phyloP scores from a whole-genome alignment of 2,888 invertebrate genomes.

The Morinoia aosen region DNA sequence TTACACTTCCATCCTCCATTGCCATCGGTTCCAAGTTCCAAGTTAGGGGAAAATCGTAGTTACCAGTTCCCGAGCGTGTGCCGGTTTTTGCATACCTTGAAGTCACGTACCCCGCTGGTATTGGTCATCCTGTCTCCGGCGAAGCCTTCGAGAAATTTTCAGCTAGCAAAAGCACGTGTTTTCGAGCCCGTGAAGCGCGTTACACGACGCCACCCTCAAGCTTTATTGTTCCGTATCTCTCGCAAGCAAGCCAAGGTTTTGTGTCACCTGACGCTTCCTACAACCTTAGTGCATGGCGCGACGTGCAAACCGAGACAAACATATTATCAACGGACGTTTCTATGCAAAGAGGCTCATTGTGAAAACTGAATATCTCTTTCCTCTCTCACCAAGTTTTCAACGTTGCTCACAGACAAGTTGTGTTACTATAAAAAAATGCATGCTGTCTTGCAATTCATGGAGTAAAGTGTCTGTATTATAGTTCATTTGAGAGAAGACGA shows the following conservation, averaged over 20 bases:
- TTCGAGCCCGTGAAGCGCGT: background rate
- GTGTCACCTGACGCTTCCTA: background rate
- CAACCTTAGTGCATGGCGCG: background rate
- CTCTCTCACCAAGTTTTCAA: background rate
- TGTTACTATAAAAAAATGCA: background rate
- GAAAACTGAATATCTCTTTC: background rate
- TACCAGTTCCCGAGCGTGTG: background rate
- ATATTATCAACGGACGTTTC: constrained; percentile 23
- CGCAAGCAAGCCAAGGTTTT: background rate
- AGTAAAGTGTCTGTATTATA: too few species aligned
- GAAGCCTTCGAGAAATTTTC: background rate
- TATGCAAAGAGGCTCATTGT: constrained; percentile 28
- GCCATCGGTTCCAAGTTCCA: background rate
- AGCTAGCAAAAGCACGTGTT: background rate
- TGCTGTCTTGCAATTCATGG: too few species aligned
- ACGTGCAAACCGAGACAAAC: background rate
- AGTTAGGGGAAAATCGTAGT: background rate
- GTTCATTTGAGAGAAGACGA: too few species aligned
- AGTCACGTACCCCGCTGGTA: background rate
- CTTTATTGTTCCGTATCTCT: background rate
- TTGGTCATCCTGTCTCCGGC: background rate
- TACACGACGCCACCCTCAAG: background rate
- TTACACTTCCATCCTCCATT: too few species aligned
- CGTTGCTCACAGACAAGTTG: background rate
- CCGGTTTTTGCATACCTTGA: background rate